Conservation (phyloP, 2,888 invertebrate species). For the Lasioglossum zephyrum region DNA sequence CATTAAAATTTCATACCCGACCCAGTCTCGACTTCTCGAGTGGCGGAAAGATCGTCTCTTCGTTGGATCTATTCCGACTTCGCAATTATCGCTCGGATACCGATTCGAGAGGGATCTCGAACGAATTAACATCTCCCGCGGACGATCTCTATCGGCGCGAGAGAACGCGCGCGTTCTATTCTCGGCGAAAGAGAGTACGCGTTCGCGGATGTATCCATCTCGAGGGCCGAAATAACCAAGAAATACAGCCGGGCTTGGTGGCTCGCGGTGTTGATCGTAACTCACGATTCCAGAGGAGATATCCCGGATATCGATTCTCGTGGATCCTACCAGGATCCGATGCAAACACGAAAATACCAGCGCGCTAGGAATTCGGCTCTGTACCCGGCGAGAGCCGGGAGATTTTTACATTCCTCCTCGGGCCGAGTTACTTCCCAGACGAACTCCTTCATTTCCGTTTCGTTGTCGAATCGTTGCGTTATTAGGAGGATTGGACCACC, state of each 20-base stretch:
- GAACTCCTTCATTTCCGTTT: not conserved
- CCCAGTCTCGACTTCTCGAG: not conserved
- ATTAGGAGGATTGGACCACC: not conserved
- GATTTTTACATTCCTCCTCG: not conserved
- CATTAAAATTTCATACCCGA: not conserved
- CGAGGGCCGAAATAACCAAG: slow-evolving; percentile 41
- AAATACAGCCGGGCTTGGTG: slow-evolving; percentile 37
- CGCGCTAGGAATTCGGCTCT: not conserved
- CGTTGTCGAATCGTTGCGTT: not conserved
- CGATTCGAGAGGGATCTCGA: slow-evolving; percentile 37
- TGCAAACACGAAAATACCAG: slow-evolving; percentile 50
- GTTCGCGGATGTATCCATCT: slow-evolving; percentile 35
- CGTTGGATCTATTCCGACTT: not conserved
- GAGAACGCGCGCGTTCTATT: not conserved
- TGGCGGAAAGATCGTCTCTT: not conserved
- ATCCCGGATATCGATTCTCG: slow-evolving; percentile 57
- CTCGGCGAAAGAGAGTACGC: not conserved
- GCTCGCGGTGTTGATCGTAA: slow-evolving; percentile 54
- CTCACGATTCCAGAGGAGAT: slow-evolving; percentile 62
- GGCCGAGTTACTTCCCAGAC: not conserved
- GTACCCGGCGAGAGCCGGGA: not conserved
- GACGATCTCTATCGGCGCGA: slow-evolving; percentile 13
- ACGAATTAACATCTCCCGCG: slow-evolving; percentile 37
- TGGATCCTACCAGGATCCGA: slow-evolving; percentile 64
- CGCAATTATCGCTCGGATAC: slow-evolving; percentile 26